Conservation (phyloP, 2,113 vertebrate species). For the Crotalus viridis region DNA sequence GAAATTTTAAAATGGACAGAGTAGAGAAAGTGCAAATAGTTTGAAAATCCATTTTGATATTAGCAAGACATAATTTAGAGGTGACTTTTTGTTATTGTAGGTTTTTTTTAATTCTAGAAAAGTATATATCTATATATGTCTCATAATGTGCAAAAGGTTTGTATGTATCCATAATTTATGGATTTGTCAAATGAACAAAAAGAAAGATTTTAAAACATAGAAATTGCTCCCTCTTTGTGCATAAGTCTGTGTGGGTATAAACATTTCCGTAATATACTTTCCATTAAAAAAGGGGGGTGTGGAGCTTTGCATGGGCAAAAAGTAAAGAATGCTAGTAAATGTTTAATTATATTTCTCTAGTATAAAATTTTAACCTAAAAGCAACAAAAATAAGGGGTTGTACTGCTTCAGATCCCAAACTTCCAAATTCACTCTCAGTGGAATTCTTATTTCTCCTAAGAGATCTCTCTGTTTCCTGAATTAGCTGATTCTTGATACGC, state of each 20-base stretch:
- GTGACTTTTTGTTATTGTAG: background rate
- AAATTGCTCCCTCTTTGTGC: background rate
- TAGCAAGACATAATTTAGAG: background rate
- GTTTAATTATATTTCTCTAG: background rate
- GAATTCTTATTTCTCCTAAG: background rate
- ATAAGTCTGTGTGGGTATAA: too few relatives aligned
- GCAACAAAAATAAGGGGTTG: background rate
- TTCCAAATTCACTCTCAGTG: background rate
- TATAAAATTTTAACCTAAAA: background rate
- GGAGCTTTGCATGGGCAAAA: background rate
- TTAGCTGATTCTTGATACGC: background rate
- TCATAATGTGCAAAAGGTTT: background rate
- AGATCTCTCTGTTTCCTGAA: slow-evolving; percentile 22
- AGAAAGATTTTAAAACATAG: background rate
- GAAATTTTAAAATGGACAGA: background rate
- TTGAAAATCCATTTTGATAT: background rate
- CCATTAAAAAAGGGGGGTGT: too few relatives aligned
- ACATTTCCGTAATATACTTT: too few relatives aligned
- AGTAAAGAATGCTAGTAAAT: background rate
- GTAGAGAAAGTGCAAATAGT: background rate
- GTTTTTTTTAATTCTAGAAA: background rate
- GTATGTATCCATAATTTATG: background rate
- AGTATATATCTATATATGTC: background rate
- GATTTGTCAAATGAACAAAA: background rate
- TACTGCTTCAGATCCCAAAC: background rate